Conservation (phyloP, 2,888 invertebrate genomes). For the Seira musarum region DNA sequence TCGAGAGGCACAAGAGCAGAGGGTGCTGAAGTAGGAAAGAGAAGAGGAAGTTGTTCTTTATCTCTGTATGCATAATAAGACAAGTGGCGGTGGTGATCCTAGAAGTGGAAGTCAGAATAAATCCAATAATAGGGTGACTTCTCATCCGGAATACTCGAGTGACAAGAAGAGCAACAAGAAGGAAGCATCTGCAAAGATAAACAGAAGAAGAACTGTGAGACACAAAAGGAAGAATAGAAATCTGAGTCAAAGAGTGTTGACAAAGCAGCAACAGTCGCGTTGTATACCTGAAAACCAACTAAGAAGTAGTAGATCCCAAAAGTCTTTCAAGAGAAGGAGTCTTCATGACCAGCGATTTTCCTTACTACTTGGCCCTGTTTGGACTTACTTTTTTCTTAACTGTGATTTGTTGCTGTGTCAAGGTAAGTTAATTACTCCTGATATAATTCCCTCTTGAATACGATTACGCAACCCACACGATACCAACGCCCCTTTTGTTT, state of each 20-base stretch:
- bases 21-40: not conserved
- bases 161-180: not conserved
- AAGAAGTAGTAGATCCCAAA: constrained; percentile 34
- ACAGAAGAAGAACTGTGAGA: not conserved
- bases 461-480: not conserved
- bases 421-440: constrained; percentile 53
- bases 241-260: not conserved
- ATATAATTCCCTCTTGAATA: not conserved
- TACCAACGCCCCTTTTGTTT: not conserved
- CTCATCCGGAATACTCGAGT: not conserved
- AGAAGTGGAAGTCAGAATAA: constrained; percentile 1
- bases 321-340: constrained; percentile 60
- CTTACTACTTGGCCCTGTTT: constrained; percentile 68
- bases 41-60: constrained; percentile 5
- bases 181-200: not conserved
- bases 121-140: not conserved
- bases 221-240: not conserved
- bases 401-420: constrained; percentile 69
- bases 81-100: not conserved
- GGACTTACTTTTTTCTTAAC: constrained; percentile 69
- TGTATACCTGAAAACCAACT: not conserved
- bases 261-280: not conserved
- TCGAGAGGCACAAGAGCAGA: not conserved
- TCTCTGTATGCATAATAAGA: constrained; percentile 4
- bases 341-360: constrained; percentile 69